Conservation (phyloP, 2,797 vertebrate genomes). For the Scolopax bukidnonensis region DNA sequence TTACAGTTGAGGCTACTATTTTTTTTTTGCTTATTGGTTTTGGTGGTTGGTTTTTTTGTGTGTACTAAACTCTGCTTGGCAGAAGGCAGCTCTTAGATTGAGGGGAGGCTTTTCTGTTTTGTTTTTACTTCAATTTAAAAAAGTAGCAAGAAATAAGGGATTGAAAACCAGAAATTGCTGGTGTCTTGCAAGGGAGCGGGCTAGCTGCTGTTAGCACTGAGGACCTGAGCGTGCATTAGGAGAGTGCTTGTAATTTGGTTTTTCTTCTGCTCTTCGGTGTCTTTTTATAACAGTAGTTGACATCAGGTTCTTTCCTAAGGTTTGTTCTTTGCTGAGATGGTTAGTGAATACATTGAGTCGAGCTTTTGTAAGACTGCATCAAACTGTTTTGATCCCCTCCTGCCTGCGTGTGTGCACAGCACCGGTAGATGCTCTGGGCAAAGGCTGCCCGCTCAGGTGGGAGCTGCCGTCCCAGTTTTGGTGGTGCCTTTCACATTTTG, state of each 20-base stretch:
- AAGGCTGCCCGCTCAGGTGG: not conserved
- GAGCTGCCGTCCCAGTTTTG: rapidly evolving
- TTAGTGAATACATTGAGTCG: not conserved
- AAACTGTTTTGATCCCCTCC: not conserved
- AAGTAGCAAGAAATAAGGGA: not conserved
- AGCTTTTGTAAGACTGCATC: not conserved
- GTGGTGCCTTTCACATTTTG: not conserved
- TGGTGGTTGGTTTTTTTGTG: not conserved
- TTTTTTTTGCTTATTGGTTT: not conserved
- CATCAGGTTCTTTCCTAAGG: not conserved
- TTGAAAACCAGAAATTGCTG: not conserved
- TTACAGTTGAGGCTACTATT: not conserved
- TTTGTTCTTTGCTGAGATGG: not conserved
- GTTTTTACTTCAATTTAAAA: not conserved
- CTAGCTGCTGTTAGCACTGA: not conserved
- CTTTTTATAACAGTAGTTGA: constrained; percentile 15
- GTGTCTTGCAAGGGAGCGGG: not conserved
- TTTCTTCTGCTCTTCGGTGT: not conserved
- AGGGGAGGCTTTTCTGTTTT: not conserved
- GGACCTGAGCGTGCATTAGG: not conserved
- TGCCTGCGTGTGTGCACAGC: not conserved
- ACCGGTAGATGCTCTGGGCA: rapidly evolving
- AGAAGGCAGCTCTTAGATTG: not conserved
- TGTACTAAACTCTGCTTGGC: not conserved
- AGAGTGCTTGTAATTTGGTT: not conserved